These are phyloP conservation scores for Orchesella cincta DNA, from an alignment of 1,140 invertebrate genomes.

Conservation along the genomic window DNA sequence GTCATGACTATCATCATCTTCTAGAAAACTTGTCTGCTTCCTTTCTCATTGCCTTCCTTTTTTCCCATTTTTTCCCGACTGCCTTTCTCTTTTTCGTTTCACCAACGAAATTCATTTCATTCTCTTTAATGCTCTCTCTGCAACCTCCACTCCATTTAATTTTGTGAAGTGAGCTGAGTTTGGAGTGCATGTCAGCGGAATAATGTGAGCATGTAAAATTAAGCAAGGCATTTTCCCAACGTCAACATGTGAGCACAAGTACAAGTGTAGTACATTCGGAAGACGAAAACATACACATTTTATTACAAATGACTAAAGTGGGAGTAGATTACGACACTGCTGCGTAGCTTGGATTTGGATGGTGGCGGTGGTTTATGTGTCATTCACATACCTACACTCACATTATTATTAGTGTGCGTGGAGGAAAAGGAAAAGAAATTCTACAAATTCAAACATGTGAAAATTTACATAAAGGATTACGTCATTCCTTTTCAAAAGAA, in stretches of 20 bases:
- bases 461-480: neutral
- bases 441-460: neutral
- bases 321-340: too few species aligned
- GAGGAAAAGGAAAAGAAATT: neutral
- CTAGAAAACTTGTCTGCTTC: too few species aligned
- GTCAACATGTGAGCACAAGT: too few species aligned
- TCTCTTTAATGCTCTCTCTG: neutral
- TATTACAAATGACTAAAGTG: too few species aligned
- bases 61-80: neutral
- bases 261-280: too few species aligned
- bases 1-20: neutral
- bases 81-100: neutral
- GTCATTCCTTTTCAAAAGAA: neutral
- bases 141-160: neutral
- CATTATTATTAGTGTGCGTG: too few species aligned
- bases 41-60: neutral
- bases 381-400: too few species aligned
- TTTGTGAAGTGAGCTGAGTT: neutral
- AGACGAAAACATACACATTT: too few species aligned
- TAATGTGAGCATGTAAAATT: neutral
- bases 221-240: neutral
- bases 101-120: neutral
- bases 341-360: too few species aligned
- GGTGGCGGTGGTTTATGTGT: too few species aligned
- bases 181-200: neutral